Conservation (phyloP, 1,140 invertebrate species). For the Homalodisca vitripennis region DNA sequence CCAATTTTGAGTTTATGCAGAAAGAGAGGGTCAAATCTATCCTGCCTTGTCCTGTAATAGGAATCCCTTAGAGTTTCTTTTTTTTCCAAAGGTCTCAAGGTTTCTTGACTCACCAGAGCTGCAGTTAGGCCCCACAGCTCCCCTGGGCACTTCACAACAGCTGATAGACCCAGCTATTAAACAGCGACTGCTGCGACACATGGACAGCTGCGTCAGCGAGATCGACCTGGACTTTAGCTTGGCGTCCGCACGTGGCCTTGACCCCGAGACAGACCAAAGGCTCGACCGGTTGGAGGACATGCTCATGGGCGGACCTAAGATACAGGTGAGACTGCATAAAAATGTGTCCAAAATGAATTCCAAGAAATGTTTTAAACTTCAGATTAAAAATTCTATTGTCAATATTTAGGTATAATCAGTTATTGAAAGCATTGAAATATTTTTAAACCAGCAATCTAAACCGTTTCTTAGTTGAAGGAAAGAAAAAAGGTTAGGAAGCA, state of each 20-base stretch:
- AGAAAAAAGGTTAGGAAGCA: too few relatives aligned
- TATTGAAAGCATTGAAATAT: too few relatives aligned
- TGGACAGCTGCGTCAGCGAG: constrained; percentile 69
- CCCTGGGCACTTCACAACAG: constrained; percentile 48
- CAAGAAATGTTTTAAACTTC: too few relatives aligned
- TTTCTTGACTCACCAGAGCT: constrained; percentile 44
- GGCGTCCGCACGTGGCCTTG: constrained; percentile 29
- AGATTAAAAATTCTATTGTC: too few relatives aligned
- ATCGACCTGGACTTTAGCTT: constrained; percentile 62
- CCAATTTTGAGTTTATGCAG: too few relatives aligned
- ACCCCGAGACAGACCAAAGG: constrained; percentile 19
- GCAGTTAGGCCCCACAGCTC: constrained; percentile 40
- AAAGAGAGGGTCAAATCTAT: too few relatives aligned
- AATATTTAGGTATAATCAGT: too few relatives aligned
- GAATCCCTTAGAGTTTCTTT: too few relatives aligned
- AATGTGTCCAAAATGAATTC: too few relatives aligned
- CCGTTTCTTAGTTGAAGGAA: too few relatives aligned
- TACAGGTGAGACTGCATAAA: neutral
- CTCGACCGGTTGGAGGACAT: constrained; percentile 26
- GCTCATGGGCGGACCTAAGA: constrained; percentile 15
- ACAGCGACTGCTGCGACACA: constrained; percentile 65
- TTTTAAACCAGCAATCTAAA: too few relatives aligned
- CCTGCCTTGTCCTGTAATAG: too few relatives aligned
- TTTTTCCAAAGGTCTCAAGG: constrained; percentile 40
- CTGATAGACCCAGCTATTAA: constrained; percentile 64